Conservation (phyloP, 2,797 vertebrate species). For the Todus mexicanus region DNA sequence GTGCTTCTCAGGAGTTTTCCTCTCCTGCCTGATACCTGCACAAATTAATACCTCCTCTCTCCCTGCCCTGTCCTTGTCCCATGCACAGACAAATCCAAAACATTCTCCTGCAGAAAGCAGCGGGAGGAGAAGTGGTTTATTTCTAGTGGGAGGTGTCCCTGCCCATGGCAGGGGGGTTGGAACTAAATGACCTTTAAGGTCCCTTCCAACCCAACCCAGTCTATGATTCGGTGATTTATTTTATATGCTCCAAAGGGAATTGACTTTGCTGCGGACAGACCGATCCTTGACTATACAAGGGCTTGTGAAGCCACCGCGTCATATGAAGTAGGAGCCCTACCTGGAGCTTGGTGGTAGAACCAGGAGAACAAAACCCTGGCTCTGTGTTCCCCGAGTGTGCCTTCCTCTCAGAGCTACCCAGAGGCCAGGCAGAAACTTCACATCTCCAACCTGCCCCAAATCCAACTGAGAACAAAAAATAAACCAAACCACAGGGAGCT, state of each 20-base stretch:
- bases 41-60: background rate
- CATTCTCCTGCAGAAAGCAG: background rate
- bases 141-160: too few relatives aligned
- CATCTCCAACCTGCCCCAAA: background rate
- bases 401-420: background rate
- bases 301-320: too few relatives aligned
- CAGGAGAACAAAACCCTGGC: background rate
- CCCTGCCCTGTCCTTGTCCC: background rate
- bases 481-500: background rate
- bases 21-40: background rate
- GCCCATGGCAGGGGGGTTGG: too few relatives aligned
- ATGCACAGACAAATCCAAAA: background rate
- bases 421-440: background rate
- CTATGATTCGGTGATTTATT: background rate
- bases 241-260: slow-evolving; percentile 12
- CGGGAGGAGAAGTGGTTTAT: background rate
- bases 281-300: background rate
- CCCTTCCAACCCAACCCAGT: too few relatives aligned
- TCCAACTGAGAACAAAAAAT: background rate
- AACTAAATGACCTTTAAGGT: too few relatives aligned
- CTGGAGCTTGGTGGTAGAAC: background rate
- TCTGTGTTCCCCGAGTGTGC: background rate
- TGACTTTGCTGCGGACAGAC: slow-evolving; percentile 1
- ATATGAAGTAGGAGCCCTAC: background rate
- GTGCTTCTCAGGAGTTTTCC: background rate